Base-by-base conservation (phyloP, 1,140 invertebrate species). In the Charaxes varanes region DNA sequence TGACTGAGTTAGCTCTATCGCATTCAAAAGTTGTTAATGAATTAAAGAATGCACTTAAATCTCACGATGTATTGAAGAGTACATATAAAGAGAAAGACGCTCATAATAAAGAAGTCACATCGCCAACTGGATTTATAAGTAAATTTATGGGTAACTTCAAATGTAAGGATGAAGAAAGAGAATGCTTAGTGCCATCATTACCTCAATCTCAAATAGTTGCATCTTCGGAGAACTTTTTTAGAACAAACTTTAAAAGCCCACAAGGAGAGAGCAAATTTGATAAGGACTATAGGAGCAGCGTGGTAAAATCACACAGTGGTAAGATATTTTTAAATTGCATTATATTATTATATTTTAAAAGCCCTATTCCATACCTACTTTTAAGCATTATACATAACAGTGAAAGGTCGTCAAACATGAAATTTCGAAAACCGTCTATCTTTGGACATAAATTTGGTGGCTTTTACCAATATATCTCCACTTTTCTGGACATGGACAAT, bases 111-210 rank as follows among this genome's bases (percentile, higher is more conserved):
- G 66, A 69, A 15, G 55, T 77, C 0, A 65, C 65, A 2, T 80
- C 72, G 0, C 69, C 70, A 1, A 61, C 60, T 1, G 73, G 73
- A 0, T 82, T 85, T 34, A 72, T 85, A 22, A 81, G 67, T 17
- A 85, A 85, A 27, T 74, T 85, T 30, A 83, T 85, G 5, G 79
- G 80, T 0, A 83, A 83, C 26, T 76, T 84, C 38, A 79, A 85
- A 28, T 58, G 49, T 27, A 80, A 72, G 22, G 71, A 76, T 37
- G 82, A 84, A 18, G 84, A 85, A 18, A 42, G 63, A 11, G 82
- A 85, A 18, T 73, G 74, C 13, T 41, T 85, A 11, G 74, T 85
- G n/a, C 51, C 66, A 0, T 18, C 53, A 0, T 45, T 43, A 6
- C 49, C 55, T 5, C 69, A 62, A 23, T 66, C 64, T 1, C 80